phyloP scores from a whole-genome alignment of 2,797 vertebrate genomes.

The Schizothorax lantsangensis region DNA sequence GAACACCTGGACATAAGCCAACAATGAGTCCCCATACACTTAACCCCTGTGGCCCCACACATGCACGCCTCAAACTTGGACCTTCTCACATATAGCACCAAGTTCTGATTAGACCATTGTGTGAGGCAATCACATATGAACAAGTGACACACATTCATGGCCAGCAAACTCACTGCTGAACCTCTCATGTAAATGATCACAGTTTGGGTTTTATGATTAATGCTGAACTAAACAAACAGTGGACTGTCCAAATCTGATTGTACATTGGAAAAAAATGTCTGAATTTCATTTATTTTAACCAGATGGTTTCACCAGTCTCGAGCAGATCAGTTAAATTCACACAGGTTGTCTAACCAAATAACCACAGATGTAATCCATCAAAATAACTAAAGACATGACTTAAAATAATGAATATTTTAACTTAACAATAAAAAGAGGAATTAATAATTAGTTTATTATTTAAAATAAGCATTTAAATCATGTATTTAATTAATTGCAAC shows the following conservation, averaged over 20 bases:
- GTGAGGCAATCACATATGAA: not conserved
- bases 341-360: no score
- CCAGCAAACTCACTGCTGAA: not conserved
- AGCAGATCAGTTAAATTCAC: no score
- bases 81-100: not conserved
- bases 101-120: not conserved
- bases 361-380: no score
- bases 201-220: not conserved
- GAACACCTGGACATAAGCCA: conserved; percentile 31
- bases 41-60: not conserved
- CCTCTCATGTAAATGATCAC: not conserved
- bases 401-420: no score
- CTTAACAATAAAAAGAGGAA: not conserved
- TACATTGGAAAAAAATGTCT: no score
- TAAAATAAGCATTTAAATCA: not conserved
- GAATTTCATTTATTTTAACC: no score
- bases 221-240: not conserved
- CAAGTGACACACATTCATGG: not conserved
- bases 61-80: not conserved
- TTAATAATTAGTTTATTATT: not conserved
- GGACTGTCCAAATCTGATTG: no score
- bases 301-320: no score
- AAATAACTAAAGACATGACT: no score
- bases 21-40: not conserved
- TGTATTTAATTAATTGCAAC: not conserved